A percentile compares a stretch with the other conserved stretches of the same genome.
phyloP scores from a whole-genome alignment of 2,113 vertebrate genomes.

The Gadus macrocephalus region DNA sequence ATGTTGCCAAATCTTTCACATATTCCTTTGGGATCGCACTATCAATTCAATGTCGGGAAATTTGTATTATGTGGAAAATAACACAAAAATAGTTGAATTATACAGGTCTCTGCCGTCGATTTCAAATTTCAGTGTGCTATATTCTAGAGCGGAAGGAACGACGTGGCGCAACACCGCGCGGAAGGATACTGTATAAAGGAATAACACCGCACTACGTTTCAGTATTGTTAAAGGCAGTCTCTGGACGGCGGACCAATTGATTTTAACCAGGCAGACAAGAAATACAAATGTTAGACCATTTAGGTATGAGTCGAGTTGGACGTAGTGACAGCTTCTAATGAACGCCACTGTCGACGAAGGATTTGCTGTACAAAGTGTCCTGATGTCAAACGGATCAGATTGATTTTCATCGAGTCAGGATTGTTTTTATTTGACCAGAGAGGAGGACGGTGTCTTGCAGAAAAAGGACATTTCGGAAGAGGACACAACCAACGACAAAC shows the following conservation, averaged over 20 bases:
- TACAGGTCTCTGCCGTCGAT: no score
- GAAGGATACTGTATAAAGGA: not conserved
- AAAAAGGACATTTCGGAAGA: slow-evolving; percentile 1
- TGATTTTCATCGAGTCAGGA: not conserved
- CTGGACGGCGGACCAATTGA: rapidly evolving
- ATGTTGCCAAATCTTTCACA: no score
- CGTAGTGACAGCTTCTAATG: not conserved
- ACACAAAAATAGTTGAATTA: no score
- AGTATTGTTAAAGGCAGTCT: slow-evolving; percentile 23
- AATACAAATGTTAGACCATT: not conserved
- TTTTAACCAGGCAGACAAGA: not conserved
- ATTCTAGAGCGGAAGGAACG: slow-evolving; percentile 37
- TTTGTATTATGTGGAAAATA: no score
- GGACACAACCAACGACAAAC: not conserved
- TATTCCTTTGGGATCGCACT: no score
- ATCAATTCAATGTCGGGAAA: no score
- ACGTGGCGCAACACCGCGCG: not conserved
- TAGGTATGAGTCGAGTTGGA: no score
- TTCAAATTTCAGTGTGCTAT: slow-evolving; percentile 31
- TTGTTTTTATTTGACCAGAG: not conserved
- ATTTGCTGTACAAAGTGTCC: slow-evolving; percentile 10
- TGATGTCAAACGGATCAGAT: slow-evolving; percentile 22
- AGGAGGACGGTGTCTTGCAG: slow-evolving; percentile 5
- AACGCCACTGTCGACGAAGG: slow-evolving; percentile 7
- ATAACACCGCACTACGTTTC: not conserved